Evolutionary conservation across 2,113 vertebrate species (phyloP).

Genomic region (Syngnathus scovelli): DNA sequence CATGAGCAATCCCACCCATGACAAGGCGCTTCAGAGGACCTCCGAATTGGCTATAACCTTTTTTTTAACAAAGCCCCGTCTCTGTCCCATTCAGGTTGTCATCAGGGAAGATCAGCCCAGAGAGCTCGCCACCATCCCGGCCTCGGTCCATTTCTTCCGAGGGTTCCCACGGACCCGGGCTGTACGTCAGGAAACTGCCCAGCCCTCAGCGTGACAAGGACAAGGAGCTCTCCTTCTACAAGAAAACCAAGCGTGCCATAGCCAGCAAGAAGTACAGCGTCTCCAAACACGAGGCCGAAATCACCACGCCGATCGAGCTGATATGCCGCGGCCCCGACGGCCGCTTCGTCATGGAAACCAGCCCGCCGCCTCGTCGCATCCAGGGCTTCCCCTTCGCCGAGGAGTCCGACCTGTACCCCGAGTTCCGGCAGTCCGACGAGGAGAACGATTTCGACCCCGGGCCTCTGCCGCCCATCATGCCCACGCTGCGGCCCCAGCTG

Average conservation of each 20-base stretch:
- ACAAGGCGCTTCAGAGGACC: neutral
- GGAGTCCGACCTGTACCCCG: slow-evolving; percentile 97
- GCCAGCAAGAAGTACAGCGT: slow-evolving; percentile 97
- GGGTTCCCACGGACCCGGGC: slow-evolving; percentile 77
- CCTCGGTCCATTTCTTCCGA: slow-evolving; percentile 89
- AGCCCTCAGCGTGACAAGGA: slow-evolving; percentile 86
- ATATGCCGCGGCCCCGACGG: slow-evolving; percentile 95
- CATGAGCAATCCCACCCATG: too few species aligned
- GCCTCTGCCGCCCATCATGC: slow-evolving; percentile 83
- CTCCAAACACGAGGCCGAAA: slow-evolving; percentile 92
- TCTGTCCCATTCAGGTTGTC: slow-evolving; percentile 80
- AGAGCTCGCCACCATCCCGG: slow-evolving; percentile 89
- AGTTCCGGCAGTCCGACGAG: slow-evolving; percentile 97
- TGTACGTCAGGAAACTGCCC: slow-evolving; percentile 85
- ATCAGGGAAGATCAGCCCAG: slow-evolving; percentile 96
- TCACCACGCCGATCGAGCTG: slow-evolving; percentile 92
- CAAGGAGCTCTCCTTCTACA: slow-evolving; percentile 90
- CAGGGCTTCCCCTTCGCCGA: slow-evolving; percentile 97
- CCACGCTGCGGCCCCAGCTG: slow-evolving; percentile 89
- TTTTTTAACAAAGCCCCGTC: slow-evolving; percentile 25
- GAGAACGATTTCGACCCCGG: slow-evolving; percentile 91
- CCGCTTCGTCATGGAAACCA: slow-evolving; percentile 88
- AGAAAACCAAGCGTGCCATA: slow-evolving; percentile 97
- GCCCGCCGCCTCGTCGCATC: slow-evolving; percentile 82
- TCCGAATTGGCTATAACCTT: neutral